Evolutionary conservation across 2,113 vertebrate genomes (phyloP).

Genomic region (Aleadryas rufinucha): DNA sequence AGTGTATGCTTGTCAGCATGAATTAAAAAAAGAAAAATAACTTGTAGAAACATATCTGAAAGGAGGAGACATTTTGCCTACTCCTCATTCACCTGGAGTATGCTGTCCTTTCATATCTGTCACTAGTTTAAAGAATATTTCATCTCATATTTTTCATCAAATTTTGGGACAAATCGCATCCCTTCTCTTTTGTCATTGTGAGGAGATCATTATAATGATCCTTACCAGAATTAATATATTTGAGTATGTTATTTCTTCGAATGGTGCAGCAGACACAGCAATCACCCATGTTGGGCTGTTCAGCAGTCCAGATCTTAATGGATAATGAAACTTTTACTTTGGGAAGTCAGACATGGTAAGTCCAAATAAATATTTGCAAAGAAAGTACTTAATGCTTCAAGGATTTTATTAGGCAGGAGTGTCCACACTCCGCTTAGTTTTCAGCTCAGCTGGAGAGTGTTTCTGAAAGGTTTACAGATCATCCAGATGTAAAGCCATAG

Average conservation of each 20-base stretch:
- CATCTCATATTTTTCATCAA: neutral
- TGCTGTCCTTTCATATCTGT: slow-evolving; percentile 34
- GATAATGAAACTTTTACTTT: neutral
- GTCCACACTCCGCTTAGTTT: neutral
- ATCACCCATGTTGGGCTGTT: neutral
- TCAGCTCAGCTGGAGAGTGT: neutral
- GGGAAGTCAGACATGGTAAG: neutral
- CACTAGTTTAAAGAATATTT: slow-evolving; percentile 5
- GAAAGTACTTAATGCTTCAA: neutral
- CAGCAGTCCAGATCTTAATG: neutral
- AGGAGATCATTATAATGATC: neutral
- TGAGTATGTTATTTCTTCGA: neutral
- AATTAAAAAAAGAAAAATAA: slow-evolving; percentile 31
- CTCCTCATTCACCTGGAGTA: slow-evolving; percentile 34
- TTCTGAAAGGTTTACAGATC: neutral
- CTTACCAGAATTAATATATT: neutral
- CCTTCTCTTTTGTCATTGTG: neutral
- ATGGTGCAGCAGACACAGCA: neutral
- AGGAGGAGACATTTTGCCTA: slow-evolving; percentile 26
- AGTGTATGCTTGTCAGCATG: slow-evolving; percentile 34
- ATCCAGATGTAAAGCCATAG: neutral
- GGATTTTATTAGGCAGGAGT: neutral
- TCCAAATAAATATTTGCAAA: neutral
- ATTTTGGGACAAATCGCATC: neutral
- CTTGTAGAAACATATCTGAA: slow-evolving; percentile 46